phyloP scores from a whole-genome alignment of 2,113 vertebrate species.

The Strigops habroptila region DNA sequence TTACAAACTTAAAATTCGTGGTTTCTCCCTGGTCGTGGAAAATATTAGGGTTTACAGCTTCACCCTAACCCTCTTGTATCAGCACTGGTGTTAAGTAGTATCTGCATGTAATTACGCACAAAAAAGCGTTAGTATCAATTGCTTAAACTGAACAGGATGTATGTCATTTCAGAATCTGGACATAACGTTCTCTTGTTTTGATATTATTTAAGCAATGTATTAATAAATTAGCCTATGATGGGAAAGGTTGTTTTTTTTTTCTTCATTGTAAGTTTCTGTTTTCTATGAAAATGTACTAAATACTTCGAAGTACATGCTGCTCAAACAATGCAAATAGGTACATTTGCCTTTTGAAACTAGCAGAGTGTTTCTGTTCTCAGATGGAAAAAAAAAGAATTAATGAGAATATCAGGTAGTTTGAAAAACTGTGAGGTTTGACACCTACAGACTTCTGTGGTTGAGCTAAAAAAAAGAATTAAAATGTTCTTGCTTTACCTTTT shows the following conservation, averaged over 20 bases:
- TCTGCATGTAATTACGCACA: not conserved
- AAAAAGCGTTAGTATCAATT: not conserved
- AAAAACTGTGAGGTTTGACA: constrained; percentile 4
- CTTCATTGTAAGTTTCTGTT: not conserved
- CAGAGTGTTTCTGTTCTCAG: not conserved
- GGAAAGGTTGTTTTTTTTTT: not conserved
- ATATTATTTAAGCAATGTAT: not conserved
- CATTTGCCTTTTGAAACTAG: not conserved
- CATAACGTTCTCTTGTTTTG: not conserved
- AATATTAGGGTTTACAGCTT: not conserved
- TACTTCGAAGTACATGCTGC: not conserved
- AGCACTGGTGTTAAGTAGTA: not conserved
- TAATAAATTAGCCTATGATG: not conserved
- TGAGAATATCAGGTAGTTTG: not conserved
- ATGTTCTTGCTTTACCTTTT: constrained; percentile 6
- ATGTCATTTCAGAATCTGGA: not conserved
- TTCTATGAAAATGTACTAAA: constrained; percentile 35
- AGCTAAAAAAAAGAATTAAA: not conserved
- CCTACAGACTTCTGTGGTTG: constrained; percentile 24
- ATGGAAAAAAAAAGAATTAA: not conserved
- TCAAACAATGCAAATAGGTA: constrained; percentile 24
- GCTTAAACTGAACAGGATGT: not conserved
- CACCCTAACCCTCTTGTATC: not conserved
- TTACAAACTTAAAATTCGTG: not conserved
- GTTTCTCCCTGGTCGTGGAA: not conserved